Conservation (phyloP, 1,140 invertebrate genomes). For the Danaus plexippus region DNA sequence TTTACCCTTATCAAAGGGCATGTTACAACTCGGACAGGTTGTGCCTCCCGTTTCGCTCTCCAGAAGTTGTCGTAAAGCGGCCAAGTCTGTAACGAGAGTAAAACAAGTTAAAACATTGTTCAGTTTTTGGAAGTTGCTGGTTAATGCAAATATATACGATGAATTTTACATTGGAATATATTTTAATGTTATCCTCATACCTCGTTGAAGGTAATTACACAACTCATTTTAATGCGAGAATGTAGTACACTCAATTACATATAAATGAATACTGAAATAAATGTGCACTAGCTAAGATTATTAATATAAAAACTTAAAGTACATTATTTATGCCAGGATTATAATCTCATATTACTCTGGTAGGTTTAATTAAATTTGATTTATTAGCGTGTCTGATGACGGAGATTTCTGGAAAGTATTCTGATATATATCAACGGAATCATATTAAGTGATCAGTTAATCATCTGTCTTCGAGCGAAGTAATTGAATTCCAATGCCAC, state of each 20-base stretch:
- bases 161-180: constrained; percentile 16
- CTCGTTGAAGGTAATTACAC: constrained; percentile 20
- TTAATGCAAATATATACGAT: constrained; percentile 5
- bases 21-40: constrained; percentile 86
- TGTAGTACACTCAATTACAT: constrained; percentile 23
- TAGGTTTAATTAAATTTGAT: constrained; percentile 25
- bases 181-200: constrained; percentile 18
- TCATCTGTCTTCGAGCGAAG: constrained; percentile 42
- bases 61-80: constrained; percentile 61
- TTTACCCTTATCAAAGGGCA: constrained; percentile 96
- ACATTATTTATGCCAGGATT: constrained; percentile 8
- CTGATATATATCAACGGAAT: constrained; percentile 48
- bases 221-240: constrained; percentile 22
- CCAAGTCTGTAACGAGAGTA: constrained; percentile 54
- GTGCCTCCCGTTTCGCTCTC: constrained; percentile 72
- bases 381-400: constrained; percentile 19
- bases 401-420: constrained; percentile 14
- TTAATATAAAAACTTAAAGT: constrained; percentile 6
- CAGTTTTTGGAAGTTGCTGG: too few species aligned
- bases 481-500: constrained; percentile 46
- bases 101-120: too few species aligned
- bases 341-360: constrained; percentile 1
- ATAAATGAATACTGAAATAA: constrained; percentile 24
- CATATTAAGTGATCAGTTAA: constrained; percentile 52
- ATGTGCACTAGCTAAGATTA: constrained; percentile 20